Evolutionary conservation across 2,888 invertebrate species (phyloP), one percentile per base, ranked within the genome.

Genomic region (Synergus itoensis): DNA sequence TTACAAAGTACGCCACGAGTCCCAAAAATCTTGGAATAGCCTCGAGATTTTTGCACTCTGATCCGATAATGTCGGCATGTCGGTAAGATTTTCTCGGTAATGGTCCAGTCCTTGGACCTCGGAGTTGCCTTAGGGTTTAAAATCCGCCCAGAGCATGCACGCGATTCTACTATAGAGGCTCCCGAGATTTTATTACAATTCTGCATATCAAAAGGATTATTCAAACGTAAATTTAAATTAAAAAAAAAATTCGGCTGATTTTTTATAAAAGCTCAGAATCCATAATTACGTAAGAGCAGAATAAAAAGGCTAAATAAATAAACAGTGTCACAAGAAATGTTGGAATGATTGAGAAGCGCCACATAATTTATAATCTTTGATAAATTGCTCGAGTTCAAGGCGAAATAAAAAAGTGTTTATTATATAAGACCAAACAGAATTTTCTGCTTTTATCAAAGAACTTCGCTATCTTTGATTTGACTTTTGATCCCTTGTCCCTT

Each of bases 61-160:
- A 84, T 84, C 82, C 81, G 80, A 83, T 83, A 81, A 82, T 81
- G 80, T 76, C 83, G 78, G 84, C 81, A 83, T 84, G 86, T 84
- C 83, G 84, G 83, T 84, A 84, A 86, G 88, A 90, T 90, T 91
- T 91, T 90, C 91, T 90, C 87, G 87, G 89, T 89, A 89, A 88
- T 87, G 86, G 87, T 86, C 89, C 85, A 91, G 91, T 90, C 90
- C 90, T 90, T 90, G 90, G 90, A 88, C 87, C 88, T 83, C 87
- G 87, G 84, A 86, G 86, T 90, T 86, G 90, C 90, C 91, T 89
- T 89, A 88, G 88, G 90, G 88, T 88, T 88, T 86, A 85, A 86
- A 88, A 89, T 88, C 89, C 90, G 90, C 90, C 91, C 90, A 90
- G 89, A 91, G 89, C 86, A 86, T 84, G 89, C 91, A 90, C 91